phyloP scores from a whole-genome alignment of 2,888 invertebrate genomes.

The Metellina segmentata region DNA sequence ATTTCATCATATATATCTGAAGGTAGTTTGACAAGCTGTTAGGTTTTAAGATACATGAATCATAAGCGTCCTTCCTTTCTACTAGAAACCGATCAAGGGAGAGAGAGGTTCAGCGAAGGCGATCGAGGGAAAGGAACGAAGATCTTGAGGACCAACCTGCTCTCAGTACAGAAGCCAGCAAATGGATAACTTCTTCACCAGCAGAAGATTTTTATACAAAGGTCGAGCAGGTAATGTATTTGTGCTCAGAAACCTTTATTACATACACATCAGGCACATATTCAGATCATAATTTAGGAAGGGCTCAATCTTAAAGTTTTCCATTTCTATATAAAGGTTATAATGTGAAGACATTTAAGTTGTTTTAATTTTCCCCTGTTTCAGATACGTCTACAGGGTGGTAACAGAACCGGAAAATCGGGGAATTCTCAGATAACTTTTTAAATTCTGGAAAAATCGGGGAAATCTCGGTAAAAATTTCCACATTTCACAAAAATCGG shows the following conservation, averaged over 20 bases:
- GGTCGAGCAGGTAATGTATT: slow-evolving; percentile 14
- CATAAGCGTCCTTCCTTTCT: background rate
- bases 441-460: too few relatives aligned
- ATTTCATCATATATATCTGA: background rate
- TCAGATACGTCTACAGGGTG: too few relatives aligned
- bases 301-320: background rate
- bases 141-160: slow-evolving; percentile 34
- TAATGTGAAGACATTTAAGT: too few relatives aligned
- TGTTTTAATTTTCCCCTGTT: too few relatives aligned
- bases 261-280: too few relatives aligned
- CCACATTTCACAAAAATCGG: too few relatives aligned
- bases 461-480: too few relatives aligned
- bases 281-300: background rate
- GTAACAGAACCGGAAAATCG: too few relatives aligned
- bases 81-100: background rate
- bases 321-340: background rate
- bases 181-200: slow-evolving; percentile 16
- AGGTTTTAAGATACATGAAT: background rate
- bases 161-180: slow-evolving; percentile 41
- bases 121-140: slow-evolving; percentile 3
- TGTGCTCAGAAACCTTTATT: background rate
- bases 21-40: background rate
- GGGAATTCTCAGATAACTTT: too few relatives aligned
- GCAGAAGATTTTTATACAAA: slow-evolving; percentile 27
- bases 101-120: background rate